Conservation (phyloP, 2,888 invertebrate species). For the Nomada hirtipes region DNA sequence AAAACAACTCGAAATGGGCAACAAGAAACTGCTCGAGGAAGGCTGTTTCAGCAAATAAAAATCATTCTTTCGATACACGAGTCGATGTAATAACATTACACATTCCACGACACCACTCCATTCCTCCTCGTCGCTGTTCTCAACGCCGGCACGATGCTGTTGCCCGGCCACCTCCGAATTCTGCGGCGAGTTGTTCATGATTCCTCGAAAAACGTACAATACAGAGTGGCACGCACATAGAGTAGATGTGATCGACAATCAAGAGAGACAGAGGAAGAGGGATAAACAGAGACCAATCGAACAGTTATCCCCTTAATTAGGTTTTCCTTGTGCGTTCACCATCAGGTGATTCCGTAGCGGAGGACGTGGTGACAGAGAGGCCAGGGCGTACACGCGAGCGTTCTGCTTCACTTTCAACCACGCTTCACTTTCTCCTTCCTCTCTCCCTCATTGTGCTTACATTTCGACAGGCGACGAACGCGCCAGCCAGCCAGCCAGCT, state of each 20-base stretch:
- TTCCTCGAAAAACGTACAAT: constrained; percentile 2
- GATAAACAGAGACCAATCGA: no score
- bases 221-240: not conserved
- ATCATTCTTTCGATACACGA: constrained; percentile 66
- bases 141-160: constrained; percentile 72
- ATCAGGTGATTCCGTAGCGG: not conserved
- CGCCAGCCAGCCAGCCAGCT: constrained; percentile 36
- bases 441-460: constrained; percentile 34
- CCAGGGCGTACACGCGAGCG: constrained; percentile 15
- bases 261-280: not conserved
- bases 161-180: constrained; percentile 73
- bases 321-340: no score
- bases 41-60: constrained; percentile 66
- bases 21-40: constrained; percentile 65
- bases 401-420: constrained; percentile 7
- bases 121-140: constrained; percentile 83
- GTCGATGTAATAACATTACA: constrained; percentile 75
- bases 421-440: constrained; percentile 10
- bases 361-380: not conserved
- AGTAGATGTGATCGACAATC: not conserved
- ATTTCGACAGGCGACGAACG: constrained; percentile 41
- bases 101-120: constrained; percentile 84
- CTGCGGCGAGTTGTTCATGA: constrained; percentile 81
- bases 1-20: constrained; percentile 65
- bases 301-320: not conserved